Base-by-base conservation (phyloP, 2,797 vertebrate species). In the Pantherophis alleghaniensis region DNA sequence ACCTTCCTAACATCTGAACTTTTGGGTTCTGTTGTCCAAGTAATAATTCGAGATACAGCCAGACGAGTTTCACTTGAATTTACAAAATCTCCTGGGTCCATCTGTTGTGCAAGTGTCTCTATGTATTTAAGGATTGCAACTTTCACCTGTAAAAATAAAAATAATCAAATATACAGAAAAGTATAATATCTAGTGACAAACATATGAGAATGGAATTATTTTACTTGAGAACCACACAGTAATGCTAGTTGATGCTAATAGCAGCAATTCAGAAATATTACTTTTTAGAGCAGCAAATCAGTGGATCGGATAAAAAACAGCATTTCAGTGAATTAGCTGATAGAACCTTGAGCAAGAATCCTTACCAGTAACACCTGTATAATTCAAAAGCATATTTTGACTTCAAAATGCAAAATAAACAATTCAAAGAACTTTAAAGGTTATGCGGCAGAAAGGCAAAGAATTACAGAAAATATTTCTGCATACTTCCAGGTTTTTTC, bases 1-100 rank as follows among this genome's bases (percentile, higher is more conserved):
- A 99, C 99, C 98, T 99, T 99, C 94, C 99, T 98, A 97, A 99
- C 98, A 28, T 99, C 99, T n/a, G 99, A 99, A 97, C 99, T 99
- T 97, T 99, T 99, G 90, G 98, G 99, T 97, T 99, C 99, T 91
- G 98, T 99, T 91, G 99, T 99, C 99, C 99, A 99, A 61, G 99
- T 99, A 97, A 99, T 99, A 96, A 99, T 99, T 90, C 99, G 98
- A 57, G 99, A 99, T 87, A 99, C 99, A 5, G 99, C 99, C 95
- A 99, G 97, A 59, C 99, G 98, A 47, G 99, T 99, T 98, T 99
- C 99, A 95, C 99, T 99, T 93, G 99, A 99, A 98, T 99, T 99
- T 94, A 99, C 98, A 96, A 99, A 99, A 96, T 99, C 99, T 66
- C 98, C 98, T 5, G 99, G 98, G 59, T 99, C 99, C 99, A 99